Evolutionary conservation across 2,888 invertebrate species (phyloP), one percentile per base, ranked within the genome.

Genomic region (Lymantria monacha): DNA sequence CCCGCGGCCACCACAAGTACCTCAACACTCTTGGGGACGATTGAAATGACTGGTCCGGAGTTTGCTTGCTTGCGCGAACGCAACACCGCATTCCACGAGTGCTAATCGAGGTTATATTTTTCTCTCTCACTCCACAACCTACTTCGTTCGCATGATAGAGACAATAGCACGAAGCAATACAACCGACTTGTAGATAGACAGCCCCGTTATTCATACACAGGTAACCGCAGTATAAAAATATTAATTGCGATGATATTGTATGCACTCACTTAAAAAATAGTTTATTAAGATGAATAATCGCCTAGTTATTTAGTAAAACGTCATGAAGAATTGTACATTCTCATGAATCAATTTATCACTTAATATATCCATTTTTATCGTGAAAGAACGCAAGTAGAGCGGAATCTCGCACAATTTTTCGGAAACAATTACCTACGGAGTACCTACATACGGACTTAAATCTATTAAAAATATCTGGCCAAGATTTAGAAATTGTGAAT

Each of bases 71-170:
- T 81, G 87, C 83, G 87, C 84, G 79, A 77, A 67, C 85, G 87
- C 85, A 79, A 73, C 77, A 74, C 88, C 87, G 83, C 90, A 90
- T 90, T 90, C 90, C 90, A 82, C 75, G 74, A 78, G 74, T 74
- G 77, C 73, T 79, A 75, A 78, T 76, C 75, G 74, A 83, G 79
- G 74, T 54, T 66, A 71, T 71, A 66, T 59, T 70, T 59, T 41
- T 87, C 87, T 77, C 86, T 54, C 67, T 87, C 81, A 53, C 46
- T 55, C 77, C 5, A 44, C 50, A 9, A 1, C 5, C n/a, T 38
- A 37, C 48, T 37, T 14, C n/a, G 3, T 8, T 12, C 36, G 72
- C 49, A 49, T 45, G 73, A 78, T 44, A 60, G 65, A 63, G 79
- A 79, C 33, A 57, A 57, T 31, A 50, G 58, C 52, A 68, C 53